A percentile compares a stretch with the other conserved stretches of the same genome.
Conservation (phyloP, 2,113 vertebrate species). For the Siphamia tubifer region DNA sequence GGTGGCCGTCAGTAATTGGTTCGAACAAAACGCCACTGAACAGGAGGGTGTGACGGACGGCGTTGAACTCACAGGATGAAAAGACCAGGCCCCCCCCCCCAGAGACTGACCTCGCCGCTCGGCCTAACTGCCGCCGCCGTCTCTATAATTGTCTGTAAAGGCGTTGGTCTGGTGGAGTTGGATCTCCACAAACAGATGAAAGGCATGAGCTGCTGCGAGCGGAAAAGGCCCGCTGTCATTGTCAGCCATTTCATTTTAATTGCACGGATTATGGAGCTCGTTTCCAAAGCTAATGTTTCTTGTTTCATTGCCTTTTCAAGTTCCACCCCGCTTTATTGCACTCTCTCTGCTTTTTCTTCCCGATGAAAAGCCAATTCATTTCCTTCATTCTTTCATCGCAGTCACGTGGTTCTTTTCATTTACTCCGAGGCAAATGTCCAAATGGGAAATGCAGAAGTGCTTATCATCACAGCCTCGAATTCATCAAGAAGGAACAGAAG, state of each 20-base stretch:
- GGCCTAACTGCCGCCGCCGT: not conserved
- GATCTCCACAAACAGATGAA: not conserved
- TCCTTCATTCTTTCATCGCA: conserved; percentile 5
- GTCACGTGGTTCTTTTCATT: conserved; percentile 8
- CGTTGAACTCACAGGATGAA: no score
- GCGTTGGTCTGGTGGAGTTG: not conserved
- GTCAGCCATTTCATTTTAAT: conserved; percentile 47
- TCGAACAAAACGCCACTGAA: no score
- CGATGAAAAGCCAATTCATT: conserved; percentile 30
- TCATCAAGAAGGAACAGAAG: not conserved
- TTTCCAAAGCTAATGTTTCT: conserved; percentile 54
- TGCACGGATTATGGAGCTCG: conserved; percentile 43
- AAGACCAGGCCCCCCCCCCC: no score
- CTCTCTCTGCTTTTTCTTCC: conserved; percentile 3
- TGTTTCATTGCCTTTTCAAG: conserved; percentile 36
- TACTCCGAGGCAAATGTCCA: conserved; percentile 25
- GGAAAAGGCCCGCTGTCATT: conserved; percentile 22
- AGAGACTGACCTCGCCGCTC: no score
- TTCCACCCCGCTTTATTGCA: conserved; percentile 7
- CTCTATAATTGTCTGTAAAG: not conserved
- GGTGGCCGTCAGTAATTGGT: no score
- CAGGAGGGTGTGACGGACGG: no score
- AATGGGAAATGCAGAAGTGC: conserved; percentile 26
- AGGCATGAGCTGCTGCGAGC: not conserved
- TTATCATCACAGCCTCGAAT: conserved; percentile 1